Base-by-base conservation (phyloP, 2,888 invertebrate genomes). In the Patella caerulea region DNA sequence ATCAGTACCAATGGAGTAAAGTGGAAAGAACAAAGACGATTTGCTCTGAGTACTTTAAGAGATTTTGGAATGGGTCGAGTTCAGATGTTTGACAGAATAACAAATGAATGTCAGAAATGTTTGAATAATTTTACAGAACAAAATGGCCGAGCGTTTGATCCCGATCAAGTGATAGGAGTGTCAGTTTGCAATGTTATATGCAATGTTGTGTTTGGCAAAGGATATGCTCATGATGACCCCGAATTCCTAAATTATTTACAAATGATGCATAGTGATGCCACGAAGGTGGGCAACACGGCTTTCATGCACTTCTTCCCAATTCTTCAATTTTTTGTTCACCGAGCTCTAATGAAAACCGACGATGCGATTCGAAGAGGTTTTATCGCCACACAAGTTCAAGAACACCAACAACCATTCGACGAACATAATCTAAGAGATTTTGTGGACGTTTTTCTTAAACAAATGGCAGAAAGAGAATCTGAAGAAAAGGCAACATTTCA, bases 361-460 rank as follows among this genome's bases (percentile, higher is more conserved):
- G 17, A 73, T 12, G 56, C 34, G 56, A 19, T 73, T 4, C 17
- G 34, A 9, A n/a, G 34, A 19, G 73, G 55, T 14, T 24, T 73
- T 15, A 29, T 24, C 14, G 34, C 17, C 19, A 73, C 54, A 56
- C 54, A 73, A 34, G 65, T 75, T n/a, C 17, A 29, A 45, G 29
- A 59, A 9, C 75, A 75, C 19, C 34, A 45, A 24, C n/a, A 14
- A 0, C 45, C 56, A 34, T 17, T n/a, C 0, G 4, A 29, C 11
- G 29, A 55, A n/a, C 59, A 71, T 56, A 70, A 55, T 19, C 12
- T 70, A 3, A 56, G 72, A 5, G 81, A 82, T 65, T 76, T 82
- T 54, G 74, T 77, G 7, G 81, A 82, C 34, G 81, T 76, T n/a
- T 81, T 76, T 71, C 54, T 82, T 14, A 70, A 73, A 45, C 74